Evolutionary conservation across 2,888 invertebrate genomes (phyloP), one percentile per base, ranked within the genome.

Genomic region (Acanthosepion esculentum): DNA sequence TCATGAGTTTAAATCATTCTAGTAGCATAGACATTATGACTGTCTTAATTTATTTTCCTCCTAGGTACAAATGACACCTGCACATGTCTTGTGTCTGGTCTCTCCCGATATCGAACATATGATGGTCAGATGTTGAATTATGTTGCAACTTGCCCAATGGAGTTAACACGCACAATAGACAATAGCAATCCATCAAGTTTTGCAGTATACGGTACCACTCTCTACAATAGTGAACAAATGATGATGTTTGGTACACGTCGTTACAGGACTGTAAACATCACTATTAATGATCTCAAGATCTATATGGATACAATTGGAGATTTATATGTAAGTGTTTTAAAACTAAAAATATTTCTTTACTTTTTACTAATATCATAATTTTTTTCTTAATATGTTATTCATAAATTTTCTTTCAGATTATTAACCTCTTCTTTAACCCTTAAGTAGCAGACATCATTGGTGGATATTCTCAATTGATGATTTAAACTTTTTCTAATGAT

Each of bases 61-160:
- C 15, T 3, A 93, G 93, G 93, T 29, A 93, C 93, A 48, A 48
- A 53, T 48, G 93, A 53, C 18, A 53, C 53, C 2, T 93, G 93
- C 20, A 53, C 93, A 7, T 93, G 93, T n/a, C 29, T 93, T 12
- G 93, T 93, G 48, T 93, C 93, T 93, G 93, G 93, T 8, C 53
- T 93, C 29, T 93, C 93, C 53, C 93, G 93, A n/a, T 93, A 93
- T 53, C 48, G 93, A 15, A 93, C 93, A 12, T 93, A 93, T 26
- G 93, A 93, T 48, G 93, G 93, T 29, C 93, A 93, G 53, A 50
- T 93, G 93, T n/a, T 93, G n/a, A n/a, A 93, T 53, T 93, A 93
- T 53, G 50, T 93, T 33, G n/a, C 93, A 48, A 93, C 93, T 53
- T 93, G 93, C 15, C 93, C 93, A 18, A n/a, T 93, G 33, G 93